Base-by-base conservation (phyloP, 2,113 vertebrate species). In the Gasterosteus nipponicus region DNA sequence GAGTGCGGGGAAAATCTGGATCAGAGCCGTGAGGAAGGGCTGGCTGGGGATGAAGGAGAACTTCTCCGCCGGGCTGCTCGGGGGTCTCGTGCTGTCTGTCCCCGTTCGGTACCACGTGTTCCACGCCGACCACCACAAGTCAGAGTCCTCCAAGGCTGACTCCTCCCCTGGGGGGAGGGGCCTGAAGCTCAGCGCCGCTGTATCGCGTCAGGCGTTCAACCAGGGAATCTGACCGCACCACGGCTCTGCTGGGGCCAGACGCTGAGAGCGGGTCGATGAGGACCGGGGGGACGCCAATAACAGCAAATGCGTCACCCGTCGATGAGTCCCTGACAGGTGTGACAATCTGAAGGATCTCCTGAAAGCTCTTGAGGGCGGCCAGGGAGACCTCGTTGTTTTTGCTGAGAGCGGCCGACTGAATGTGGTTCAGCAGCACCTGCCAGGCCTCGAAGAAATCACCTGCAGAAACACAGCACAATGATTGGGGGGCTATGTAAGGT, bases 121-220 rank as follows among this genome's bases (percentile, higher is more conserved):
- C 98, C 98, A 99, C 0, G 98, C 98, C 2, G 98, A 97, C 98
- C 98, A 99, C 98, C 98, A 99, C 75, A 99, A 92, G 46, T 96
- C 94, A 16, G 95, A 93, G 90, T 99, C 98, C 84, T 99, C 98
- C 74, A 98, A 92, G 5, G 91, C 90, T 0, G 92, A 92, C 78
- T 98, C 98, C 90, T 97, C 97, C 3, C 94, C 95, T 51, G 95
- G 89, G 47, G 47, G 94, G 78, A 38, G 94, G 91, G 19, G 75
- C 89, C 80, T 90, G 91, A 58, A 88, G 70, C 59, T 94, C 93
- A 0, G 91, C 87, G 1, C 89, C 89, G 1, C 90, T 93, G 87
- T 88, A 95, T 1, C 95, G 96, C 78, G 95, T 96, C 75, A 97
- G 91, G 76, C 95, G 94, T 85, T 99, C 97, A 10, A 96, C 96